These are phyloP conservation scores for Drosophila rellima DNA, from an alignment of 2,888 invertebrate species.

Conservation along the genomic window DNA sequence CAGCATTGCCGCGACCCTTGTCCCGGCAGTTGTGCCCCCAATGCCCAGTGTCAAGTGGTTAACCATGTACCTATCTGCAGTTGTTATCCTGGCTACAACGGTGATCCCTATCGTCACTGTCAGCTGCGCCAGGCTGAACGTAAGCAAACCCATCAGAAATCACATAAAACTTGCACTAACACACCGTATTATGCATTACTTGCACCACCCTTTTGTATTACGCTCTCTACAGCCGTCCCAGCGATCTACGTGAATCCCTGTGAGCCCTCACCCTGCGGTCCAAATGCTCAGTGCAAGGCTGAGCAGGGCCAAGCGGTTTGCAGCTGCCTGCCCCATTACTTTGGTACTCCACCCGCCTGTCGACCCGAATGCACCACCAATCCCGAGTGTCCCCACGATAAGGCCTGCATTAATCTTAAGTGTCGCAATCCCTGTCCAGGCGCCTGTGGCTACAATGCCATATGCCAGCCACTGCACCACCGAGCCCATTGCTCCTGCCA, in stretches of 20 bases:
- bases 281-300: conserved; percentile 90
- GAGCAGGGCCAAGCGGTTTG: conserved; percentile 88
- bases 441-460: conserved; percentile 88
- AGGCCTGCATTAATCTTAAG: conserved; percentile 88
- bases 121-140: conserved; percentile 73
- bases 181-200: conserved; percentile 39
- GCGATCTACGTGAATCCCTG: conserved; percentile 88
- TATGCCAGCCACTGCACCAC: conserved; percentile 88
- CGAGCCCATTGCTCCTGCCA: conserved; percentile 88
- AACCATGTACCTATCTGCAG: conserved; percentile 93
- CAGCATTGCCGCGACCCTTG: conserved; percentile 91
- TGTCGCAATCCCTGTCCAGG: conserved; percentile 88
- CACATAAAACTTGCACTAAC: conserved; percentile 51
- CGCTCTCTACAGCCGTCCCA: conserved; percentile 40
- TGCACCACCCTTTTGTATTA: conserved; percentile 49
- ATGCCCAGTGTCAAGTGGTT: conserved; percentile 91
- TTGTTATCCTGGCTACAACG: conserved; percentile 88
- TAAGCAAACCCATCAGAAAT: conserved; percentile 69
- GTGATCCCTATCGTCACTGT: conserved; percentile 90
- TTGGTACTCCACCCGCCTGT: conserved; percentile 90
- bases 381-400: conserved; percentile 87
- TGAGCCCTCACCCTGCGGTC: conserved; percentile 91
- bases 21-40: conserved; percentile 92
- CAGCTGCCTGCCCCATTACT: conserved; percentile 88
- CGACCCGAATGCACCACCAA: conserved; percentile 89